Evolutionary conservation across 92 coral and sea anemone species (phyloP), one percentile per base, ranked within the genome.

Genomic region (Porites evermanni): DNA sequence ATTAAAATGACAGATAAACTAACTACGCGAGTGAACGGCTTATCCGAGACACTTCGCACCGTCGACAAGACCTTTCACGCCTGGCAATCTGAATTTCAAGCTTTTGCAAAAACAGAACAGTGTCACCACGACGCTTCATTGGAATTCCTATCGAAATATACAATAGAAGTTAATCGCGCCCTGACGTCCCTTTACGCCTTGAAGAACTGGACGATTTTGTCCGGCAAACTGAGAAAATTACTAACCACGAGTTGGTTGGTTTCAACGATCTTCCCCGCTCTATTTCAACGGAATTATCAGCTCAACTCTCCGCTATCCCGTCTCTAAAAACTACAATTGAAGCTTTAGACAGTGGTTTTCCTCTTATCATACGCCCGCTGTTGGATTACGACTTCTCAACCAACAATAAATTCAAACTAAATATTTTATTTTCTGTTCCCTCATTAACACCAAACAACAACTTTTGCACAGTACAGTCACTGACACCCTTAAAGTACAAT

Each of bases 141-240:
- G 20, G 93, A 85, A 66, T 84, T 79, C 12, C 12, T 69, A 1
- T 75, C 93, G 0, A 67, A 71, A 50, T 75, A 78, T 44, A 63
- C 90, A 9, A 79, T 80, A 18, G 93, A 90, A 75, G 53, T 81
- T 0, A 80, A 73, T 19, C 86, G 81, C 53, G 68, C 78, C 4
- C 86, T 90, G 32, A 38, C 53, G 2, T 81, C 93, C 0, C 67
- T 90, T 14, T 89, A 2, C 83, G 93, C 2, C 2, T 89, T 52
- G 32, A 75, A 3, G 89, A 89, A 58, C 73, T 89, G 2, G 86
- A 89, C 9, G 89, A 89, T 53, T 63, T 82, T 4, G 24, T 89
- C 16, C 72, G 53, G 17, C 92, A 84, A 53, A 6, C 84, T 0
- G 64, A 77, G 0, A 47, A 70, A 64, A 1, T 85, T 0, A 70